These are phyloP conservation scores for Ramazzottius varieornatus DNA, from an alignment of 2,888 invertebrate species.

Conservation along the genomic window DNA sequence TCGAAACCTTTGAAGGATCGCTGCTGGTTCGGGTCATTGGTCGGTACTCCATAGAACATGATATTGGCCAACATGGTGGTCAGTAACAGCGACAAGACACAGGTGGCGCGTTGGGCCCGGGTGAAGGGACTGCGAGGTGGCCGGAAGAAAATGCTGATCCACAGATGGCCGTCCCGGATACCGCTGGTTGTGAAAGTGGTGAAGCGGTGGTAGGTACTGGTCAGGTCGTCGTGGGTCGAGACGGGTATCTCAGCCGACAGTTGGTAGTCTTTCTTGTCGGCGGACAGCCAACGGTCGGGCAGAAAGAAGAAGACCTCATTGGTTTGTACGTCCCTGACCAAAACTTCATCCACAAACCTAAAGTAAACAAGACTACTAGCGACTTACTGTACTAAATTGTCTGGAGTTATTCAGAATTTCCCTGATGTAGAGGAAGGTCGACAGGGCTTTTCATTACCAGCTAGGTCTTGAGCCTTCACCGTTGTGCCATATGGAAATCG, in stretches of 20 bases:
- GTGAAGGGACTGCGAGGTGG: conserved; percentile 27
- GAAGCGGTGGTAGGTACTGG: neutral
- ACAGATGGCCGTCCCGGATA: conserved; percentile 28
- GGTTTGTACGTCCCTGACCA: conserved; percentile 14
- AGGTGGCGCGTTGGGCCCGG: conserved; percentile 24
- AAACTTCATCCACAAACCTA: conserved; percentile 16
- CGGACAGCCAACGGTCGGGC: conserved; percentile 16
- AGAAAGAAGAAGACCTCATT: conserved; percentile 14
- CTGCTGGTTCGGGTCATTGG: neutral
- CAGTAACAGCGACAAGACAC: conserved; percentile 26
- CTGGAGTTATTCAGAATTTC: too few relatives aligned
- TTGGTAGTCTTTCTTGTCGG: conserved; percentile 10
- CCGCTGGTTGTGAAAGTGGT: neutral
- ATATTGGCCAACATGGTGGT: conserved; percentile 29
- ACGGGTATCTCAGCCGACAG: conserved; percentile 12
- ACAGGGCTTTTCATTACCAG: too few relatives aligned
- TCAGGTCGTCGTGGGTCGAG: neutral
- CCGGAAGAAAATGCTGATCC: conserved; percentile 29
- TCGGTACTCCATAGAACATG: conserved; percentile 24
- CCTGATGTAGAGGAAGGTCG: neutral
- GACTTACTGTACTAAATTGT: too few relatives aligned
- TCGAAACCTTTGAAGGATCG: neutral
- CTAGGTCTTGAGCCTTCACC: neutral
- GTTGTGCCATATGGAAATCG: neutral
- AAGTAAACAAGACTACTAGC: too few relatives aligned